Percentiles rank a stretch among this genome's conserved stretches.
Evolutionary conservation across 1,140 invertebrate genomes (phyloP).

Genomic region (Magallana angulata): DNA sequence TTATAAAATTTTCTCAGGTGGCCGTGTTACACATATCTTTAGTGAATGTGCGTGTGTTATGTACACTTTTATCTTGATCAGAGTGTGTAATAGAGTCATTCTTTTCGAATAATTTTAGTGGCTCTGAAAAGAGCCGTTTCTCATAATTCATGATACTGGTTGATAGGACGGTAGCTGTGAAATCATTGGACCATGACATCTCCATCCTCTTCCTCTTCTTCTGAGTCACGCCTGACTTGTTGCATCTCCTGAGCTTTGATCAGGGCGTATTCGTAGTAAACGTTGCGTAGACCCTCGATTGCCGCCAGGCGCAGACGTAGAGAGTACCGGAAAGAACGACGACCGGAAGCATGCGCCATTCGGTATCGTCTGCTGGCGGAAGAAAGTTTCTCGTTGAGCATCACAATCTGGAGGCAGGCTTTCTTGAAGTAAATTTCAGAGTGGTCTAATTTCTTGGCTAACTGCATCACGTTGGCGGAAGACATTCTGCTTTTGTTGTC

Average conservation of each 20-base stretch:
- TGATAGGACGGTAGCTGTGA: too few relatives aligned
- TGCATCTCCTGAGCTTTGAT: slow-evolving; percentile 43
- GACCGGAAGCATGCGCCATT: slow-evolving; percentile 57
- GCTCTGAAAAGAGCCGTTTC: slow-evolving; percentile 11
- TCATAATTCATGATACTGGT: too few relatives aligned
- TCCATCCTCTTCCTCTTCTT: neutral
- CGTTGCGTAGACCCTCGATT: slow-evolving; percentile 60
- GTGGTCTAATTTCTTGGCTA: neutral
- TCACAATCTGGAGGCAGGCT: slow-evolving; percentile 60
- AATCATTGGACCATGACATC: neutral
- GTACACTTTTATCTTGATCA: neutral
- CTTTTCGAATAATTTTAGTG: slow-evolving; percentile 7
- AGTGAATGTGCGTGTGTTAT: too few relatives aligned
- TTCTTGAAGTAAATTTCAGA: slow-evolving; percentile 45
- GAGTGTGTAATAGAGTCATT: neutral
- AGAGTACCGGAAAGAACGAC: slow-evolving; percentile 57
- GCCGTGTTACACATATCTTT: too few relatives aligned
- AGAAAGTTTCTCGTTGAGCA: slow-evolving; percentile 56
- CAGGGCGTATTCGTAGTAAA: slow-evolving; percentile 62
- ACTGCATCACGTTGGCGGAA: neutral
- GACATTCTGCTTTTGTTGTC: neutral
- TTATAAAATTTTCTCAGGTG: too few relatives aligned
- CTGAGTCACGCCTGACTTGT: neutral
- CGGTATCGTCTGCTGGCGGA: slow-evolving; percentile 55
- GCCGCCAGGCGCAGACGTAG: slow-evolving; percentile 56